phyloP scores from a whole-genome alignment of 1,140 invertebrate genomes.

The Potamilus streckersoni region DNA sequence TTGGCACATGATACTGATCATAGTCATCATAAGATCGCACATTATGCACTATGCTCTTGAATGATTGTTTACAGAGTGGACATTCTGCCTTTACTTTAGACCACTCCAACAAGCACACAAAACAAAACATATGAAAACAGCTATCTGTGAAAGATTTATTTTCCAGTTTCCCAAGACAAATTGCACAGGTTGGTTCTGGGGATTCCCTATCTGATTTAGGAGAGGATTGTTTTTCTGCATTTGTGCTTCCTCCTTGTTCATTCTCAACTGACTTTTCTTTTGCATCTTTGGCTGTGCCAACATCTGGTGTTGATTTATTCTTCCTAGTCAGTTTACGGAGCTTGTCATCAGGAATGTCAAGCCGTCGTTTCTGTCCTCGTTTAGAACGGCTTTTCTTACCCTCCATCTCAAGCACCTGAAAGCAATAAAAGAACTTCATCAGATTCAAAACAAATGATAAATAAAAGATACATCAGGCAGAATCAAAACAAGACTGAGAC shows the following conservation, averaged over 20 bases:
- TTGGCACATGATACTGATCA: conserved; percentile 82
- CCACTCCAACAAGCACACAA: conserved; percentile 92
- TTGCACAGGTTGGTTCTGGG: conserved; percentile 79
- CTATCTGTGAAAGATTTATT: conserved; percentile 93
- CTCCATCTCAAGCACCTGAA: no score
- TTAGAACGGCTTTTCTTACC: no score
- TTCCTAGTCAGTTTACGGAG: no score
- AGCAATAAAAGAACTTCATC: no score
- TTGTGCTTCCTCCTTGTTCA: background rate
- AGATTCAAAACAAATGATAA: no score
- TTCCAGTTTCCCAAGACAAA: conserved; percentile 86
- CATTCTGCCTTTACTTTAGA: conserved; percentile 95
- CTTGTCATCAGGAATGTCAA: no score
- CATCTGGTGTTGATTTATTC: no score
- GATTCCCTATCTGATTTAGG: conserved; percentile 27
- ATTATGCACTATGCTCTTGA: conserved; percentile 92
- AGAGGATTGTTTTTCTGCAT: background rate
- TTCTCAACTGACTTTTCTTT: background rate
- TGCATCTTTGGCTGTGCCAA: background rate
- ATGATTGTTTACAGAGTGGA: conserved; percentile 92
- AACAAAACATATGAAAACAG: conserved; percentile 95
- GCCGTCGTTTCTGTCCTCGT: no score
- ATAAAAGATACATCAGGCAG: no score
- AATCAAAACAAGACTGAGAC: no score
- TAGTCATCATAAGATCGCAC: conserved; percentile 87